phyloP scores from a whole-genome alignment of 2,888 invertebrate genomes.

The Taenaris catops region DNA sequence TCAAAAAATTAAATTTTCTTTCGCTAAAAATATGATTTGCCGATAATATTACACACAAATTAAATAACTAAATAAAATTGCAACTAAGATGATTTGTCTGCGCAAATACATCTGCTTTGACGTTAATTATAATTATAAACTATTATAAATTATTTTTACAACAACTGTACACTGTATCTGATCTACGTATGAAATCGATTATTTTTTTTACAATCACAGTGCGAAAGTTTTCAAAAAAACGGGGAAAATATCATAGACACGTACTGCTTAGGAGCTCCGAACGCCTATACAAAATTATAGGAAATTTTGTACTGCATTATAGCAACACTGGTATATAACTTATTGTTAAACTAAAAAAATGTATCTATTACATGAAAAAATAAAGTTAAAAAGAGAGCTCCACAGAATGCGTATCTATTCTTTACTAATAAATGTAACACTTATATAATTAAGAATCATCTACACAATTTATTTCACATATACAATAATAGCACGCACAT shows the following conservation, averaged over 20 bases:
- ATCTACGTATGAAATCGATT: constrained; percentile 11
- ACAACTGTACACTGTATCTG: constrained; percentile 25
- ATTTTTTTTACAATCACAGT: constrained; percentile 17
- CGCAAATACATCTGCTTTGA: constrained; percentile 15
- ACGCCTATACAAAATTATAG: no score
- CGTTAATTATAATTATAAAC: constrained; percentile 22
- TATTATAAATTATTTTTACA: constrained; percentile 33
- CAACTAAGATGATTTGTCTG: constrained; percentile 17
- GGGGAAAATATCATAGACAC: constrained; percentile 10
- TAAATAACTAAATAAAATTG: no score
- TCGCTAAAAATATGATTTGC: constrained; percentile 4
- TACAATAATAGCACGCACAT: constrained; percentile 70
- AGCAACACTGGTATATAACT: no score
- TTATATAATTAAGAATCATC: constrained; percentile 17
- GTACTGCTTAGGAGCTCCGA: constrained; percentile 5
- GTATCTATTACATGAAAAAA: no score
- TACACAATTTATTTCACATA: constrained; percentile 44
- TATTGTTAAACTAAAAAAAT: no score
- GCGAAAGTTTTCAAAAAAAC: constrained; percentile 14
- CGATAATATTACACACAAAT: constrained; percentile 3
- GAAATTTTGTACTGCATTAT: no score
- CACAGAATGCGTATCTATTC: constrained; percentile 17
- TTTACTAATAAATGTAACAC: constrained; percentile 17
- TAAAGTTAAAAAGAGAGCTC: constrained; percentile 7
- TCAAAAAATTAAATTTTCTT: no score